Conservation (phyloP, 2,113 vertebrate genomes). For the Dendropsophus ebraccatus region DNA sequence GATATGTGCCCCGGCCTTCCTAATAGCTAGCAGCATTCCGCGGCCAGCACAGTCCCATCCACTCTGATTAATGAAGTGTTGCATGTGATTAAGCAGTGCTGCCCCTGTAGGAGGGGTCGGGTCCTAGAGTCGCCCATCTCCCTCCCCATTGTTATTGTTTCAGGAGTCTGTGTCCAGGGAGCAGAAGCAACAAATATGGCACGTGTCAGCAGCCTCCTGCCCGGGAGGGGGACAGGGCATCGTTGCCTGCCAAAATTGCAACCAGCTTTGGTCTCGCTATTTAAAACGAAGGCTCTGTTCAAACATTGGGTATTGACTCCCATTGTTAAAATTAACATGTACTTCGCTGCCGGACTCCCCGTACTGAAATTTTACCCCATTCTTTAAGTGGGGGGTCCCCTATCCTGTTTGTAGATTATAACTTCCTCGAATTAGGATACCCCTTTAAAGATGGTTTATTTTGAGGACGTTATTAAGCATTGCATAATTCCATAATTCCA, state of each 20-base stretch:
- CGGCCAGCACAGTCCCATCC: neutral
- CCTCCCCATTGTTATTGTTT: conserved; percentile 4
- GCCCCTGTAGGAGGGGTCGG: neutral
- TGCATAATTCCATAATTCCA: too few relatives aligned
- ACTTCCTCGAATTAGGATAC: too few relatives aligned
- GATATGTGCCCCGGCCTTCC: neutral
- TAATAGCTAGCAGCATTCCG: neutral
- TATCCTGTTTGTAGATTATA: too few relatives aligned
- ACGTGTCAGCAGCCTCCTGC: neutral
- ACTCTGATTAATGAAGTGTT: conserved; percentile 22
- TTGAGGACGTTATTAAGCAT: too few relatives aligned
- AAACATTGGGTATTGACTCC: too few relatives aligned
- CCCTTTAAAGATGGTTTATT: too few relatives aligned
- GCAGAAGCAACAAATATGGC: neutral
- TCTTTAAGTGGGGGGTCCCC: too few relatives aligned
- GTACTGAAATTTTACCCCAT: too few relatives aligned
- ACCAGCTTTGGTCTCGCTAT: neutral
- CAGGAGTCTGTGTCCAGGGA: neutral
- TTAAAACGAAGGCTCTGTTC: neutral
- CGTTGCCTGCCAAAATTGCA: neutral
- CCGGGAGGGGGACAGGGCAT: neutral
- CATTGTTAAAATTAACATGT: too few relatives aligned
- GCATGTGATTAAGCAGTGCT: conserved; percentile 6
- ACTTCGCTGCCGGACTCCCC: too few relatives aligned
- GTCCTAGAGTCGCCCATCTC: neutral